A percentile compares a stretch with the other conserved stretches of the same genome.
These are phyloP conservation scores for Pseudomugil gertrudae DNA, from an alignment of 2,797 vertebrate genomes.

Conservation along the genomic window DNA sequence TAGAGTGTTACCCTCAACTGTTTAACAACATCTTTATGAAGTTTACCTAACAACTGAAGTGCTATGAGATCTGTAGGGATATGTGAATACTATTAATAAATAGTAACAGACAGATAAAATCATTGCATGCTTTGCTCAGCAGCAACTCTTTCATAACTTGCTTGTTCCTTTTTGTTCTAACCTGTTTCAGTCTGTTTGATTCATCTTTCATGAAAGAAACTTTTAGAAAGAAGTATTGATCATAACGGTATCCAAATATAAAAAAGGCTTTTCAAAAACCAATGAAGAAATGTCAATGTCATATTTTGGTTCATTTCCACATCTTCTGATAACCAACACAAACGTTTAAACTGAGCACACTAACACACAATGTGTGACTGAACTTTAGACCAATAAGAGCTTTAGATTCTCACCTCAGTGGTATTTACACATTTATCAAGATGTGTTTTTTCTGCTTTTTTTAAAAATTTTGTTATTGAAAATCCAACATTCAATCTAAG, in stretches of 20 bases:
- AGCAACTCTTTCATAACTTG: slow-evolving; percentile 29
- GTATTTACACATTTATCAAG: slow-evolving; percentile 45
- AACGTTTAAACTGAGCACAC: slow-evolving; percentile 8
- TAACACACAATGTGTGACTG: slow-evolving; percentile 15
- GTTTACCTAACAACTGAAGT: slow-evolving; percentile 7
- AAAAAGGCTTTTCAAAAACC: neutral
- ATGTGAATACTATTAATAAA: slow-evolving; percentile 28
- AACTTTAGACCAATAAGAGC: slow-evolving; percentile 12
- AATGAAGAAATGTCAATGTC: neutral
- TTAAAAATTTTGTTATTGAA: slow-evolving; percentile 12
- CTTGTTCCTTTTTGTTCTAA: slow-evolving; percentile 7
- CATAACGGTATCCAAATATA: slow-evolving; percentile 14
- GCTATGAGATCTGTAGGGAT: slow-evolving; percentile 25
- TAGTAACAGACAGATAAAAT: slow-evolving; percentile 36
- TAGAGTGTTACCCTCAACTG: neutral
- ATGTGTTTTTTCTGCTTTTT: slow-evolving; percentile 17
- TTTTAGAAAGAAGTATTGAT: slow-evolving; percentile 9
- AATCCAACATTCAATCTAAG: slow-evolving; percentile 17
- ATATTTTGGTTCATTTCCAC: slow-evolving; percentile 22
- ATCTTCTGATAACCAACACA: slow-evolving; percentile 18
- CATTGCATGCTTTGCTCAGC: slow-evolving; percentile 64
- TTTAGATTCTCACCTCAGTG: slow-evolving; percentile 14
- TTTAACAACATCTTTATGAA: neutral
- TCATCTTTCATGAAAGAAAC: no score
- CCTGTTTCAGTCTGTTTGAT: neutral